phyloP scores from a whole-genome alignment of 2,888 invertebrate species.

The Syritta pipiens region DNA sequence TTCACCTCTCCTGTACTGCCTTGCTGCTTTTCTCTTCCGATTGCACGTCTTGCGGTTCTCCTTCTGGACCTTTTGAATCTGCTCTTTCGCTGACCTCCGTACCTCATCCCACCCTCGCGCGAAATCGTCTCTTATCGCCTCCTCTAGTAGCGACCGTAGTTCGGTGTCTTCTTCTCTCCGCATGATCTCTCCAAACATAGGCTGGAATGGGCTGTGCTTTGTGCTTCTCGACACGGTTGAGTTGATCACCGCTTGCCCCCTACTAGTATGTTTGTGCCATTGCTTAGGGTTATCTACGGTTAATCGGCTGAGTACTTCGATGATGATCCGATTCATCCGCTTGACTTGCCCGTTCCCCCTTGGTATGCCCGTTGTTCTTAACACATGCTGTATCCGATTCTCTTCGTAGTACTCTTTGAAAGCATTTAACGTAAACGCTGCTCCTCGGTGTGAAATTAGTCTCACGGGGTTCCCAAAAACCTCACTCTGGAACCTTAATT shows the following conservation, averaged over 20 bases:
- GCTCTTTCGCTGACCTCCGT: too few species aligned
- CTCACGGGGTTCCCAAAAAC: neutral
- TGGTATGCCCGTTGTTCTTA: neutral
- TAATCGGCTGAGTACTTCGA: neutral
- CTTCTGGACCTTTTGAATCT: too few species aligned
- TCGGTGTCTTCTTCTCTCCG: neutral
- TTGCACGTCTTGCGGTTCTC: too few species aligned
- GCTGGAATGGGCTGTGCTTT: neutral
- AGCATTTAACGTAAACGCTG: neutral
- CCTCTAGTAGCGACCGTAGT: neutral
- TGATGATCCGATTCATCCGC: conserved; percentile 71
- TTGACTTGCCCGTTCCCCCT: conserved; percentile 73
- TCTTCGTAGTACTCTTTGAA: neutral
- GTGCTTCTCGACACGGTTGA: neutral
- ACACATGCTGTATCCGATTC: neutral
- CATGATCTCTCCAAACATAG: neutral
- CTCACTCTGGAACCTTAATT: neutral
- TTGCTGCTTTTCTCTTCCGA: too few species aligned
- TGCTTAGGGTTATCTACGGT: neutral
- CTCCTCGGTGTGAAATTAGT: neutral
- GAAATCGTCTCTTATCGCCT: too few species aligned
- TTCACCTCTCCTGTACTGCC: too few species aligned
- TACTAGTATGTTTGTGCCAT: neutral
- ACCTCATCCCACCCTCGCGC: too few species aligned
- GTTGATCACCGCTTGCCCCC: neutral